Evolutionary conservation across 2,888 invertebrate genomes (phyloP).

Genomic region (Poecilus cupreus): DNA sequence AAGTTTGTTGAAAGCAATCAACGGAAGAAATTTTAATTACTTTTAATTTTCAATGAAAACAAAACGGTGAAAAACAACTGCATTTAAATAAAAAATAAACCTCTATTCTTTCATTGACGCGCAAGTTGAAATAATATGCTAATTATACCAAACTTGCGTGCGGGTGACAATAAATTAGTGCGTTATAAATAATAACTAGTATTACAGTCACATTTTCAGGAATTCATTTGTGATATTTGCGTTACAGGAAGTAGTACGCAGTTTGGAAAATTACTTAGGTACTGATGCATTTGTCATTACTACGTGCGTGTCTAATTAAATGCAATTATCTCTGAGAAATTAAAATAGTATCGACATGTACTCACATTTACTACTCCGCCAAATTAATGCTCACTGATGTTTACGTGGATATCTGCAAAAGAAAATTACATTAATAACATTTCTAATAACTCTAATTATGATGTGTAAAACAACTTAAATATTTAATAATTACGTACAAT

Average conservation of each 20-base stretch:
- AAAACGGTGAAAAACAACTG: neutral
- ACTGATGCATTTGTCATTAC: constrained; percentile 14
- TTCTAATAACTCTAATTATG: no score
- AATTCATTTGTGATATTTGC: neutral
- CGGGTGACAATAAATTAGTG: no score
- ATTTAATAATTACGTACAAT: no score
- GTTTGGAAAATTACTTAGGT: neutral
- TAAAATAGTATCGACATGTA: neutral
- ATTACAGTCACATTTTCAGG: constrained; percentile 23
- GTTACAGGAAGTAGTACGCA: neutral
- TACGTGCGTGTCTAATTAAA: constrained; percentile 20
- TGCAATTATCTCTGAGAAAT: constrained; percentile 6
- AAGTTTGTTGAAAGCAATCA: constrained; percentile 3
- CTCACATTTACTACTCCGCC: neutral
- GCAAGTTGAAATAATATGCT: neutral
- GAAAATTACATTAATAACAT: no score
- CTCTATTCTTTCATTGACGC: no score
- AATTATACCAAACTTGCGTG: no score
- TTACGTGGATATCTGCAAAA: no score
- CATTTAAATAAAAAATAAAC: no score
- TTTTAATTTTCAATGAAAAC: neutral
- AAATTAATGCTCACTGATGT: no score
- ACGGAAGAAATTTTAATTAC: constrained; percentile 7
- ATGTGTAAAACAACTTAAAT: no score
- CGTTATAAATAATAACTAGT: neutral